Evolutionary conservation across 2,113 vertebrate species (phyloP), one percentile per base, ranked within the genome.

Genomic region (Chaetura pelagica): DNA sequence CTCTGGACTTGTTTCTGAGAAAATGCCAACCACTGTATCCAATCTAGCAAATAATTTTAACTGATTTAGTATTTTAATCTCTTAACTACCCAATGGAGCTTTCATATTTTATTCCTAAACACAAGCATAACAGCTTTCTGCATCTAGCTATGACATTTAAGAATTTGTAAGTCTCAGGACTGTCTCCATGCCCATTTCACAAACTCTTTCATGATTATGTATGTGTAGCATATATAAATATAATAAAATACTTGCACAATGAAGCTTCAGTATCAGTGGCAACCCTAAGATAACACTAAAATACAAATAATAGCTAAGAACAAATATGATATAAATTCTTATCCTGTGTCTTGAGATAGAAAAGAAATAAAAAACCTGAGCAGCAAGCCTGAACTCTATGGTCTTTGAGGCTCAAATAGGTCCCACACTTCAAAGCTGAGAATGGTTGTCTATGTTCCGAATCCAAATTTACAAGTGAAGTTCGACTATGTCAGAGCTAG

Each of bases 351-450:
- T 75, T 44, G 21, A 59, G 44, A 71, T 7, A 80, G 44, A 88
- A 91, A 86, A 69, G 29, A 27, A 85, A 66, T 44, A 80, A 94
- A 87, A 84, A 49, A 23, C 10, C n/a, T 66, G 54, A 94, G 55
- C 71, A 87, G 22, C 10, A 62, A 87, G 24, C n/a, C 61, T 32
- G n/a, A 87, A 89, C 10, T 18, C 42, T 84, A 5, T 80, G 38
- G 78, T 93, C 61, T 94, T 67, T 78, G 19, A 75, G 61, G 40
- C 38, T 90, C 82, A 90, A 90, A 96, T 74, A 57, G 27, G 73
- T 90, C 83, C 90, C 58, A 30, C 23, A 78, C 76, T 94, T 95
- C 85, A 96, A 96, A 96, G 85, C 40, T 74, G n/a, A 83, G 64
- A 90, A 88, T 40, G 84, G 68, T 72, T 84, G 17, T 94, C 82